phyloP scores from a whole-genome alignment of 1,140 invertebrate species.

The Drosophila neocordata region DNA sequence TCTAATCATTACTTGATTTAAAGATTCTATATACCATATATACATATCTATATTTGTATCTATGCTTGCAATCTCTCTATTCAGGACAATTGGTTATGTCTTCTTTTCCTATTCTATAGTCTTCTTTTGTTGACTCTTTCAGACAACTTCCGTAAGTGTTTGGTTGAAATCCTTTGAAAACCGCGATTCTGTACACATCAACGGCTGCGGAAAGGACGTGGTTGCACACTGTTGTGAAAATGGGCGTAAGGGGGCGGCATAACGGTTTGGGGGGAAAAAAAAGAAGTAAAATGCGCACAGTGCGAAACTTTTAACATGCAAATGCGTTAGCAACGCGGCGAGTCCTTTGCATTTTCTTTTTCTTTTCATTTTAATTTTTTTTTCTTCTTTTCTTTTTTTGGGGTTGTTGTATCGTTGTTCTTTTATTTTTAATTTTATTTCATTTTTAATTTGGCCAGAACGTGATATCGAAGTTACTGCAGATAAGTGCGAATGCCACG shows the following conservation, averaged over 20 bases:
- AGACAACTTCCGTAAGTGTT: constrained; percentile 57
- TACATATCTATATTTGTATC: no score
- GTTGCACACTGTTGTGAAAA: neutral
- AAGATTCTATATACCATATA: neutral
- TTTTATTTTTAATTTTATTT: constrained; percentile 71
- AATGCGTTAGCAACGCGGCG: constrained; percentile 55
- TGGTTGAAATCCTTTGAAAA: constrained; percentile 41
- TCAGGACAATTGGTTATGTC: neutral
- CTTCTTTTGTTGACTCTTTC: constrained; percentile 52
- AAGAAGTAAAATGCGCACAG: constrained; percentile 70
- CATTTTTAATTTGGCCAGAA: constrained; percentile 73
- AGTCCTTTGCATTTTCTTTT: constrained; percentile 16
- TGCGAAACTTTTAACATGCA: constrained; percentile 80
- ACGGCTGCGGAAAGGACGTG: constrained; percentile 27
- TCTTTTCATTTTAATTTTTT: constrained; percentile 13
- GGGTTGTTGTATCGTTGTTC: constrained; percentile 24
- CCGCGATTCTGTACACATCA: constrained; percentile 59
- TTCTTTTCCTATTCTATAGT: neutral
- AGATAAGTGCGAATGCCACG: constrained; percentile 66
- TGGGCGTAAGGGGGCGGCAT: constrained; percentile 1
- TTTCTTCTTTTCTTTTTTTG: constrained; percentile 24
- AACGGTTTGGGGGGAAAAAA: no score
- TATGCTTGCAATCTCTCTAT: neutral
- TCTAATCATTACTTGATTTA: neutral
- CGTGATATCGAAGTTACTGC: constrained; percentile 74